Conservation (phyloP, 2,113 vertebrate species). For the Odobenus rosmarus region DNA sequence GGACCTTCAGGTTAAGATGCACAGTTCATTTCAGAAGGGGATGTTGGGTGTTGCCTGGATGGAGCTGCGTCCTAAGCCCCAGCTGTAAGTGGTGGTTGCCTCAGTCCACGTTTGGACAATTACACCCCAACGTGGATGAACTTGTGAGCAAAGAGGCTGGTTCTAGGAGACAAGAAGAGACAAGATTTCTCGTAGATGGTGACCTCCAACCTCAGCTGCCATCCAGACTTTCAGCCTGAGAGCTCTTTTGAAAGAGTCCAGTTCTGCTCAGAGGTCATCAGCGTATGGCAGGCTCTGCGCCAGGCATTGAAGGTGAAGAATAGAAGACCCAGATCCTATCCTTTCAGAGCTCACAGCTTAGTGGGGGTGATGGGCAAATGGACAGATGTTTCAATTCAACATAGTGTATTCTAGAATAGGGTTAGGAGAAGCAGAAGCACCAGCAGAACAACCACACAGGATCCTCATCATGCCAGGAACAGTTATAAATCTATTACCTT, state of each 20-base stretch:
- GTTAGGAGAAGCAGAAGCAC: not conserved
- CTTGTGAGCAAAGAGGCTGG: not conserved
- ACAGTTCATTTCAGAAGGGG: conserved; percentile 38
- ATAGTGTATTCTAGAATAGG: not conserved
- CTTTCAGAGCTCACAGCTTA: not conserved
- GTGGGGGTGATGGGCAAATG: not conserved
- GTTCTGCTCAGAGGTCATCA: not conserved
- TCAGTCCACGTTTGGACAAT: rapidly evolving
- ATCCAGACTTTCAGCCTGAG: not conserved
- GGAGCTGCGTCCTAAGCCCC: not conserved
- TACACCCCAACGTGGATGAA: not conserved
- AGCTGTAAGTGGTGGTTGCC: too few relatives aligned
- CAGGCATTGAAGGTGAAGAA: not conserved
- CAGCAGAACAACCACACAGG: not conserved
- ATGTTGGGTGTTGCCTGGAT: not conserved
- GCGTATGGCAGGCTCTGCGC: not conserved
- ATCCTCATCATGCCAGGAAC: not conserved
- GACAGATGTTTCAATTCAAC: not conserved
- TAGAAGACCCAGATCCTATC: not conserved
- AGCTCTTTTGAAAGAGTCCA: not conserved
- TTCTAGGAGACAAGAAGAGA: not conserved
- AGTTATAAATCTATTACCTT: not conserved
- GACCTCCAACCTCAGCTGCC: not conserved
- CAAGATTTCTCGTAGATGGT: not conserved
- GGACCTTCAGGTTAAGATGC: not conserved